A percentile compares a stretch with the other conserved stretches of the same genome.
These are phyloP conservation scores for Falco novaeseelandiae DNA, from an alignment of 2,797 vertebrate species.

Conservation along the genomic window DNA sequence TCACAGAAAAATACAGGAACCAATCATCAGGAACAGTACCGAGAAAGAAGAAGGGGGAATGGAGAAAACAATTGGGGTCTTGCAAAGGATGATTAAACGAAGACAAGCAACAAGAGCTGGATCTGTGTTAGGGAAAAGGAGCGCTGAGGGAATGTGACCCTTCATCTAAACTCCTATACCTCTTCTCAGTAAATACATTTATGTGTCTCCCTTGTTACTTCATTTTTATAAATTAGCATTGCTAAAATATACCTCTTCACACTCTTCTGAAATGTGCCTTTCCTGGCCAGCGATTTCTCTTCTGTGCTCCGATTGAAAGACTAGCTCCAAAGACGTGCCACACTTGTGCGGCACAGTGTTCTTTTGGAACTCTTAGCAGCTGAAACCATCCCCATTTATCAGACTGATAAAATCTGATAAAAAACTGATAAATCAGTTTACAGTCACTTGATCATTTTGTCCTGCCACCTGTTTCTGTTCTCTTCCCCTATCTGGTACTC, in stretches of 20 bases:
- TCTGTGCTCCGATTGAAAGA: neutral
- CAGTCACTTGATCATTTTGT: neutral
- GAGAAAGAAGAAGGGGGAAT: neutral
- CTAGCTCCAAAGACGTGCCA: fast-evolving
- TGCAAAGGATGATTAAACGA: neutral
- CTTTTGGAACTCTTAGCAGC: neutral
- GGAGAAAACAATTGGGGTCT: neutral
- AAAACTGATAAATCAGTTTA: neutral
- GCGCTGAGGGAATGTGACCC: neutral
- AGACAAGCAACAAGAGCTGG: neutral
- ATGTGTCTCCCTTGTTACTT: neutral
- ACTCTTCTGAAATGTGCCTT: neutral
- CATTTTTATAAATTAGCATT: neutral
- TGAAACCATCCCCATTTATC: neutral
- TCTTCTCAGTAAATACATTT: neutral
- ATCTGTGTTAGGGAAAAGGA: neutral
- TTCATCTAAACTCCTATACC: neutral
- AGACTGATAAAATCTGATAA: neutral
- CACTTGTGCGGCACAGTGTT: fast-evolving
- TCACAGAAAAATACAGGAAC: neutral
- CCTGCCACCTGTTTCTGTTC: neutral
- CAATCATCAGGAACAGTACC: neutral
- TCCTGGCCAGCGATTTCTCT: neutral
- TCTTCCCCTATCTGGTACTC: neutral
- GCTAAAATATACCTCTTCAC: neutral